These are phyloP conservation scores for Sitta europaea DNA, from an alignment of 2,113 vertebrate genomes.

Conservation along the genomic window DNA sequence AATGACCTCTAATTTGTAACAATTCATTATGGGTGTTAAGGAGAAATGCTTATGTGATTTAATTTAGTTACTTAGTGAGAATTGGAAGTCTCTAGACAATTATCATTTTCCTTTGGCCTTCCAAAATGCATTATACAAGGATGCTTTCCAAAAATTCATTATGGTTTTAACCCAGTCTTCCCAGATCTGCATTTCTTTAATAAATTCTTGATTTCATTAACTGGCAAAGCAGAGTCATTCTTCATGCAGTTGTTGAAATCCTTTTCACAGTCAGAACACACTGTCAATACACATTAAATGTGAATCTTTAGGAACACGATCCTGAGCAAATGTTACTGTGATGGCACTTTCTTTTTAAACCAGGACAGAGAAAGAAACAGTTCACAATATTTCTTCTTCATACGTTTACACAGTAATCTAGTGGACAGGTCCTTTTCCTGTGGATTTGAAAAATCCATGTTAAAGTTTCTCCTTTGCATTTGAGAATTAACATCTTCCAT, in stretches of 20 bases:
- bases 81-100: conserved; percentile 44
- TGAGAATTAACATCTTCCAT: neutral
- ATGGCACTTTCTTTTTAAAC: neutral
- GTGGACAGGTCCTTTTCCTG: neutral
- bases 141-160: conserved; percentile 29
- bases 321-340: neutral
- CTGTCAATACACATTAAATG: neutral
- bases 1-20: conserved; percentile 23
- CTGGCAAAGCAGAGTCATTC: conserved; percentile 46
- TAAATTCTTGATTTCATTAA: conserved; percentile 65
- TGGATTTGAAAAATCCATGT: neutral
- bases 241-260: conserved; percentile 17
- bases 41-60: conserved; percentile 26
- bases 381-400: neutral
- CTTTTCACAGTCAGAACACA: conserved; percentile 3
- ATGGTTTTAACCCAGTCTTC: conserved; percentile 62
- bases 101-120: conserved; percentile 48
- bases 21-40: conserved; percentile 10
- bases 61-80: conserved; percentile 22
- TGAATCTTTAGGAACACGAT: neutral
- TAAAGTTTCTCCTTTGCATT: neutral
- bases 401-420: neutral
- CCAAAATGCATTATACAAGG: neutral
- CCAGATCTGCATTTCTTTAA: conserved; percentile 56
- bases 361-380: neutral